Evolutionary conservation across 2,888 invertebrate species (phyloP).

Genomic region (Mellilla xanthometata): DNA sequence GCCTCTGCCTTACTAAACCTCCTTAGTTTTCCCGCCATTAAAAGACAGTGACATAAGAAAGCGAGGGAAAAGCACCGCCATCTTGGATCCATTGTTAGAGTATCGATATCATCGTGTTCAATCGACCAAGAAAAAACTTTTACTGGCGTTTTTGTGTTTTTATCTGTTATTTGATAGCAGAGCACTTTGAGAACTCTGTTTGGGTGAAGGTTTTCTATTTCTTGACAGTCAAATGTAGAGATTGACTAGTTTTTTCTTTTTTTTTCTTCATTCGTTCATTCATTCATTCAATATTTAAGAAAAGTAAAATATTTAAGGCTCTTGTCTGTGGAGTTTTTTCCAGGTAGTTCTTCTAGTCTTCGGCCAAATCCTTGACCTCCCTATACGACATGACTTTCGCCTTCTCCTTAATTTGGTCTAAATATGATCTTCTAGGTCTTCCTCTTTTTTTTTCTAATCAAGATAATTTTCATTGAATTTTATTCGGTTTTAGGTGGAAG

Average conservation of each 20-base stretch:
- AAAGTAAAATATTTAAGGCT: too few species aligned
- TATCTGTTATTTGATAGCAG: conserved; percentile 41
- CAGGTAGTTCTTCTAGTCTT: too few species aligned
- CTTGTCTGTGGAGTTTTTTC: too few species aligned
- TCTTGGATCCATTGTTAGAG: conserved; percentile 46
- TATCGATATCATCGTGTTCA: conserved; percentile 44
- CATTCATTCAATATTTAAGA: too few species aligned
- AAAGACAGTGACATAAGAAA: conserved; percentile 45
- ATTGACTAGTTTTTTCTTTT: neutral
- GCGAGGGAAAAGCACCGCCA: conserved; percentile 51
- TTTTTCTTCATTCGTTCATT: too few species aligned
- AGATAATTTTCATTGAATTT: too few species aligned
- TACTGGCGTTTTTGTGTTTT: conserved; percentile 35
- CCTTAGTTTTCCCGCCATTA: conserved; percentile 26
- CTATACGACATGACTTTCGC: too few species aligned
- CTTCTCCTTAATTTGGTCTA: too few species aligned
- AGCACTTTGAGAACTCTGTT: conserved; percentile 21
- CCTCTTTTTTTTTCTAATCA: too few species aligned
- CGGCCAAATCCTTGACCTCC: too few species aligned
- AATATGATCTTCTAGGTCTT: too few species aligned
- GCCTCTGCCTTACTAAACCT: conserved; percentile 3
- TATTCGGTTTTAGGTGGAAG: too few species aligned
- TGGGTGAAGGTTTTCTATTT: conserved; percentile 11
- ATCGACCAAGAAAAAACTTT: conserved; percentile 49
- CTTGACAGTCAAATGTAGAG: conserved; percentile 3